phyloP scores from a whole-genome alignment of 2,113 vertebrate genomes.

The Sander lucioperca region DNA sequence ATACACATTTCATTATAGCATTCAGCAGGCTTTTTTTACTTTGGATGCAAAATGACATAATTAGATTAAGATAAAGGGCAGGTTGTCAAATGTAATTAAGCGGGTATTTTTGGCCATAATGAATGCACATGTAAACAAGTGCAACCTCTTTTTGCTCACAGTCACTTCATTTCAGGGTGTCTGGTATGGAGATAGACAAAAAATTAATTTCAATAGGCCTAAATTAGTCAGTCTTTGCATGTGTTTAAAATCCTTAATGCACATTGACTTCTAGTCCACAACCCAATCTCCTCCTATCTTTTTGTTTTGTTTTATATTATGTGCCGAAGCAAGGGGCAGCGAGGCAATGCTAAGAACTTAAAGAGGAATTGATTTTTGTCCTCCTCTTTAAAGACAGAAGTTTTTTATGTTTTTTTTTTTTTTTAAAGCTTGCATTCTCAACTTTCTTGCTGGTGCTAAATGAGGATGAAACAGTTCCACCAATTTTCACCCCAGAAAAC shows the following conservation, averaged over 20 bases:
- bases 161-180: slow-evolving; percentile 13
- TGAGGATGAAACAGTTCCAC: slow-evolving; percentile 18
- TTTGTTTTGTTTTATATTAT: neutral
- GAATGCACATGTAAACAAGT: slow-evolving; percentile 55
- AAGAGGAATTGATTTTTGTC: slow-evolving; percentile 18
- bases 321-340: neutral
- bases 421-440: slow-evolving; percentile 7
- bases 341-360: slow-evolving; percentile 4
- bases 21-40: slow-evolving; percentile 57
- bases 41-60: slow-evolving; percentile 69
- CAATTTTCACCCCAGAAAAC: slow-evolving; percentile 23
- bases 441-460: slow-evolving; percentile 21
- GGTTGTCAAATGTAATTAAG: slow-evolving; percentile 70
- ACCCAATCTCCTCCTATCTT: slow-evolving; percentile 4
- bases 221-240: slow-evolving; percentile 27
- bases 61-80: slow-evolving; percentile 73
- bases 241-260: slow-evolving; percentile 25
- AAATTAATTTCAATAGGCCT: neutral
- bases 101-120: slow-evolving; percentile 51
- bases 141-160: slow-evolving; percentile 24
- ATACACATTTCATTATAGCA: slow-evolving; percentile 52
- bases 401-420: slow-evolving; percentile 35
- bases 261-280: neutral
- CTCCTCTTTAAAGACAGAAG: slow-evolving; percentile 29
- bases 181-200: slow-evolving; percentile 10